phyloP scores from a whole-genome alignment of 2,113 vertebrate genomes.

The Dasypus novemcinctus region DNA sequence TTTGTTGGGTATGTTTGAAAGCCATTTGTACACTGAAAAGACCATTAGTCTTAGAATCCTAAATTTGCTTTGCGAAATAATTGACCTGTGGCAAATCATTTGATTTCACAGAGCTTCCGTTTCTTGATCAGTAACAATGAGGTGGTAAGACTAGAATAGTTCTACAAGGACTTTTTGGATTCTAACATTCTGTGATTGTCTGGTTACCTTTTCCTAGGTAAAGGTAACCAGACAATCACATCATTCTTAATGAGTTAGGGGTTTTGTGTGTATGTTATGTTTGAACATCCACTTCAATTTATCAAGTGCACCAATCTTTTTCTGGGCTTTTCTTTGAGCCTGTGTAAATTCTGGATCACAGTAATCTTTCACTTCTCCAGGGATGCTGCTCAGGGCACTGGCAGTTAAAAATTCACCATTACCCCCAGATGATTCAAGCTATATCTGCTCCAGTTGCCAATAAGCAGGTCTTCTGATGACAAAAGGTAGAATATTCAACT shows the following conservation, averaged over 20 bases:
- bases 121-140: neutral
- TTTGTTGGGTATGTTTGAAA: neutral
- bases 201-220: neutral
- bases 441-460: neutral
- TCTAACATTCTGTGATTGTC: neutral
- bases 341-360: neutral
- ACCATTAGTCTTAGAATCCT: neutral
- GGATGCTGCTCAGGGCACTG: neutral
- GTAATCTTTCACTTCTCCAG: neutral
- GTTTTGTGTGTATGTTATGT: neutral
- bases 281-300: neutral
- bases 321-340: neutral
- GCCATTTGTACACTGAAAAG: neutral
- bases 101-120: conserved; percentile 19
- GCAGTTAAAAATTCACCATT: neutral
- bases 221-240: too few species aligned
- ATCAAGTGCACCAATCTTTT: conserved; percentile 2
- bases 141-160: neutral
- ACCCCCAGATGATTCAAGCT: neutral
- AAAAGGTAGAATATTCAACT: neutral
- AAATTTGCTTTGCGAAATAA: conserved; percentile 36
- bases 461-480: neutral
- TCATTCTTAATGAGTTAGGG: neutral
- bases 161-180: neutral
- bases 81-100: conserved; percentile 10